Evolutionary conservation across 2,113 vertebrate species (phyloP).

Genomic region (Redunca redunca): DNA sequence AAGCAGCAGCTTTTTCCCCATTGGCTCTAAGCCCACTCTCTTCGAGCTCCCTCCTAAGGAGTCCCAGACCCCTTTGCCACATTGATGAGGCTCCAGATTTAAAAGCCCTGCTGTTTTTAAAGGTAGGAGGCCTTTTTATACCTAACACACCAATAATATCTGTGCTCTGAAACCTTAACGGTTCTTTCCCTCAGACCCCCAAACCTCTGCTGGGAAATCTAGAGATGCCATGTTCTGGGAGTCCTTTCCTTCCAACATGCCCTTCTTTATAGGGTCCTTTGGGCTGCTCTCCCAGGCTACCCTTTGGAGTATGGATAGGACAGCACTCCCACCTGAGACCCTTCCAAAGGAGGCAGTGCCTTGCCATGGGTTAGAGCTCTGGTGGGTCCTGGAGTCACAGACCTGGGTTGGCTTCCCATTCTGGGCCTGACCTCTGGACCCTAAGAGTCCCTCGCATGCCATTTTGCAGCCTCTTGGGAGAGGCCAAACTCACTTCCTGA

Average conservation of each 20-base stretch:
- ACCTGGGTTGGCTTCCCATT: neutral
- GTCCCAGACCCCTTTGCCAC: neutral
- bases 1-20: neutral
- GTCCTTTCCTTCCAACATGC: neutral
- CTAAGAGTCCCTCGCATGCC: neutral
- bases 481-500: neutral
- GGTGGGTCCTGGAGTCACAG: neutral
- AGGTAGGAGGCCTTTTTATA: neutral
- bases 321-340: neutral
- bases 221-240: neutral
- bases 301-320: neutral
- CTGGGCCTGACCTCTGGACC: neutral
- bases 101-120: neutral
- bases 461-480: neutral
- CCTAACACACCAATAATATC: neutral
- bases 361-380: neutral
- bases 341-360: neutral
- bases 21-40: neutral
- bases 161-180: neutral
- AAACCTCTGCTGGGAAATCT: neutral
- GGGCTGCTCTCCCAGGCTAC: neutral
- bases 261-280: neutral
- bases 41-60: neutral
- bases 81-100: neutral
- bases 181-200: neutral